Evolutionary conservation across 2,113 vertebrate species (phyloP).

Genomic region (Cochlearius cochlearius): DNA sequence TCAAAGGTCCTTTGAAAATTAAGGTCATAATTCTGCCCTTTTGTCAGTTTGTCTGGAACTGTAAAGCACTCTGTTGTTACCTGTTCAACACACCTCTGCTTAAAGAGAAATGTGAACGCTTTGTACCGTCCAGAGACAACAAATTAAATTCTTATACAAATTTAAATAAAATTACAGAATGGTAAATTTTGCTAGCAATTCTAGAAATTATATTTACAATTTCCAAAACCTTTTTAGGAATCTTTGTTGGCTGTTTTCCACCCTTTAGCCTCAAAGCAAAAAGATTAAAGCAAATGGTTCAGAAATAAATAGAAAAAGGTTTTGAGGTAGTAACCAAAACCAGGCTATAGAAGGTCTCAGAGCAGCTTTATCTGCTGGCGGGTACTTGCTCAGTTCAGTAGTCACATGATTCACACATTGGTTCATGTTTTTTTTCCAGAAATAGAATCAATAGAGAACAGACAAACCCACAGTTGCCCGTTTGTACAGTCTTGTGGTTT

Average conservation of each 20-base stretch:
- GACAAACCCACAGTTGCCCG: slow-evolving; percentile 81
- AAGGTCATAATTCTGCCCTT: neutral
- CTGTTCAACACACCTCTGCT: neutral
- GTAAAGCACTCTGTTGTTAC: neutral
- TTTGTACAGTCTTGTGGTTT: slow-evolving; percentile 80
- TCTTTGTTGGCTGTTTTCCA: neutral
- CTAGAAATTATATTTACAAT: neutral
- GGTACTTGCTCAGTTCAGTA: slow-evolving; percentile 54
- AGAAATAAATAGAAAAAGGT: neutral
- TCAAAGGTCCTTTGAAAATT: neutral
- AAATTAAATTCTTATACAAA: neutral
- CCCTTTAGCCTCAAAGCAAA: neutral
- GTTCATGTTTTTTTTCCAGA: slow-evolving; percentile 68
- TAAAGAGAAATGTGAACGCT: neutral
- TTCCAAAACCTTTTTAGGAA: neutral
- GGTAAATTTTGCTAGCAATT: neutral
- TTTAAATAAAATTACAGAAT: neutral
- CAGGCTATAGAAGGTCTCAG: slow-evolving; percentile 45
- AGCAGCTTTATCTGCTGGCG: slow-evolving; percentile 20
- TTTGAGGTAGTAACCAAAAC: slow-evolving; percentile 14
- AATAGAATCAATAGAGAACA: slow-evolving; percentile 86
- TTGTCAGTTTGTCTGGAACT: neutral
- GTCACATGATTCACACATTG: slow-evolving; percentile 71
- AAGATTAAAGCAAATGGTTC: slow-evolving; percentile 7
- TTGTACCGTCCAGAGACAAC: neutral